These are phyloP conservation scores for Rhopilema esculentum DNA, from an alignment of 30 jellyfish, hydroid and myxozoan genomes.

Conservation along the genomic window DNA sequence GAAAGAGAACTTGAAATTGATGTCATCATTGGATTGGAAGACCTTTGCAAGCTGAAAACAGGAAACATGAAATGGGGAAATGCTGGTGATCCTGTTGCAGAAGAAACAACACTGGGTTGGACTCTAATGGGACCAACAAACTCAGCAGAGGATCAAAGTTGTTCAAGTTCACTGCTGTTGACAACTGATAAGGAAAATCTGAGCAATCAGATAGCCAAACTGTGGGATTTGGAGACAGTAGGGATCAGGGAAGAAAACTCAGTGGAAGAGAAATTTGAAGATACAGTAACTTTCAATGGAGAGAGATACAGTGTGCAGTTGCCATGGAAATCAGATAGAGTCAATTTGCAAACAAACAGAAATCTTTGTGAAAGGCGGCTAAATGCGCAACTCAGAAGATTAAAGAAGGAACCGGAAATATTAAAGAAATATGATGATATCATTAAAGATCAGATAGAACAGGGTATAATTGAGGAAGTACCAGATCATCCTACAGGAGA, in stretches of 20 bases:
- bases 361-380: neutral
- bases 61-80: constrained; percentile 24
- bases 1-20: neutral
- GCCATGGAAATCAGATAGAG: neutral
- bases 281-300: neutral
- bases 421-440: neutral
- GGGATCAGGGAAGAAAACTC: constrained; percentile 13
- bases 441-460: neutral
- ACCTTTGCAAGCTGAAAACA: constrained; percentile 14
- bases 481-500: constrained; percentile 32
- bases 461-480: constrained; percentile 46
- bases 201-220: neutral
- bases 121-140: constrained; percentile 45
- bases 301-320: neutral
- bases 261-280: constrained; percentile 9
- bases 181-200: neutral
- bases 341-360: neutral
- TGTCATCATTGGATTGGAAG: neutral
- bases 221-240: constrained; percentile 63
- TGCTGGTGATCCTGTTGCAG: constrained; percentile 37
- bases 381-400: neutral
- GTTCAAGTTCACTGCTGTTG: constrained; percentile 8
- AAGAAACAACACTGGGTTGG: constrained; percentile 44
- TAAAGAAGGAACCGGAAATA: neutral
- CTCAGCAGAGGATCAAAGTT: constrained; percentile 3